A percentile compares a stretch with the other conserved stretches of the same genome.
phyloP scores from a whole-genome alignment of 1,140 invertebrate genomes.

The Lucilia cuprina region DNA sequence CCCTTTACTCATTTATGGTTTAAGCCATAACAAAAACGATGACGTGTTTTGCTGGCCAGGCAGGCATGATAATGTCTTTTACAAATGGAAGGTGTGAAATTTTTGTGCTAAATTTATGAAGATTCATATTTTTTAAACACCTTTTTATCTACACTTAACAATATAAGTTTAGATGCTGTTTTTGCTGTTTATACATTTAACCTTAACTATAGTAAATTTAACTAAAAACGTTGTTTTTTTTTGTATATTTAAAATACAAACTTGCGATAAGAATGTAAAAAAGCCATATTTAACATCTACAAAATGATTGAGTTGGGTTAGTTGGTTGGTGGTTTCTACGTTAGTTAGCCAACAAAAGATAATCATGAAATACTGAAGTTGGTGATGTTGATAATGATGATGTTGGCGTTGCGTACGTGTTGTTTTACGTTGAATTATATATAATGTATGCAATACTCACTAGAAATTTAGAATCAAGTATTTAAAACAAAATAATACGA shows the following conservation, averaged over 20 bases:
- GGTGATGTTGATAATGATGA: neutral
- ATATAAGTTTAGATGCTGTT: neutral
- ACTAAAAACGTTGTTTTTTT: neutral
- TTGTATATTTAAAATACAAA: neutral
- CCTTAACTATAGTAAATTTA: constrained; percentile 9
- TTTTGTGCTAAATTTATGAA: constrained; percentile 18
- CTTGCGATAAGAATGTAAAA: neutral
- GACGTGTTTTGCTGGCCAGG: neutral
- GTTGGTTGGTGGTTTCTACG: neutral
- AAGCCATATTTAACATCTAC: neutral
- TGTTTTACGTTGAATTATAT: neutral
- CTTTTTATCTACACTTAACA: constrained; percentile 1
- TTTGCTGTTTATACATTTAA: constrained; percentile 4
- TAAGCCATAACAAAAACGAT: neutral
- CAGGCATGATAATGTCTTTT: neutral
- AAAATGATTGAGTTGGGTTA: neutral
- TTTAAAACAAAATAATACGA: too few relatives aligned
- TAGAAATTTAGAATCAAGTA: neutral
- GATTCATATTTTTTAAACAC: constrained; percentile 15
- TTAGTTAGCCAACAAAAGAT: neutral
- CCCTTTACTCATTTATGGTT: neutral
- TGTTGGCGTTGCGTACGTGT: neutral
- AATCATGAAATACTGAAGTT: neutral
- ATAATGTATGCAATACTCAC: neutral
- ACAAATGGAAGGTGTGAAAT: neutral